phyloP scores from a whole-genome alignment of 2,888 invertebrate species.

The Scaeva pyrastri region DNA sequence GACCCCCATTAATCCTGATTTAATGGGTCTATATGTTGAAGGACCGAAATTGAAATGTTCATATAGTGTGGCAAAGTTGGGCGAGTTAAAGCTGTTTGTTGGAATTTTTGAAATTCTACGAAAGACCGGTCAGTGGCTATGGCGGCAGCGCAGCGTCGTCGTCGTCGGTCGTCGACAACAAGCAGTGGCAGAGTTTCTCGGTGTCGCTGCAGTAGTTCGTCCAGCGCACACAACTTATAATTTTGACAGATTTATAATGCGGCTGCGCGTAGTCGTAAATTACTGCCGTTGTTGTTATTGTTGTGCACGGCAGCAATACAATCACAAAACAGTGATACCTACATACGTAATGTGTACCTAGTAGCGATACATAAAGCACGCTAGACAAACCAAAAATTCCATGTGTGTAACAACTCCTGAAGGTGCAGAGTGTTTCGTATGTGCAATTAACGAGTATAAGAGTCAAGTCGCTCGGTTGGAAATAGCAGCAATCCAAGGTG shows the following conservation, averaged over 20 bases:
- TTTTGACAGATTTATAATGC: conserved; percentile 73
- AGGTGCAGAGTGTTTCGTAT: conserved; percentile 45
- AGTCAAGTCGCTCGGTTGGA: conserved; percentile 43
- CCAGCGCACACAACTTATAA: conserved; percentile 58
- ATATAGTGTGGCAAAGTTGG: neutral
- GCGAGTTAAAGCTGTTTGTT: conserved; percentile 25
- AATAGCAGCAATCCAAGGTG: conserved; percentile 40
- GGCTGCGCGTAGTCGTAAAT: conserved; percentile 66
- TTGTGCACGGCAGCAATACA: conserved; percentile 30
- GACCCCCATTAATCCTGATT: conserved; percentile 68
- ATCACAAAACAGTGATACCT: conserved; percentile 30
- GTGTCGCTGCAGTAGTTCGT: conserved; percentile 36
- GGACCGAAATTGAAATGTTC: conserved; percentile 73
- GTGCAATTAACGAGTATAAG: conserved; percentile 5
- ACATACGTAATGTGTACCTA: too few relatives aligned
- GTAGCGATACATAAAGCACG: conserved; percentile 47
- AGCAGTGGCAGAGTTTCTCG: conserved; percentile 7
- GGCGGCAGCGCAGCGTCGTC: too few relatives aligned
- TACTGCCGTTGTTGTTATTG: conserved; percentile 14
- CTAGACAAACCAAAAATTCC: conserved; percentile 32
- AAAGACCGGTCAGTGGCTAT: conserved; percentile 25
- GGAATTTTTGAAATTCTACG: conserved; percentile 71
- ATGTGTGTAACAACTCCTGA: conserved; percentile 57
- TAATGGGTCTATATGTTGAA: conserved; percentile 65
- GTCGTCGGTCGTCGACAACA: neutral